Conservation (phyloP, 2,888 invertebrate species). For the Plebejus melissa region DNA sequence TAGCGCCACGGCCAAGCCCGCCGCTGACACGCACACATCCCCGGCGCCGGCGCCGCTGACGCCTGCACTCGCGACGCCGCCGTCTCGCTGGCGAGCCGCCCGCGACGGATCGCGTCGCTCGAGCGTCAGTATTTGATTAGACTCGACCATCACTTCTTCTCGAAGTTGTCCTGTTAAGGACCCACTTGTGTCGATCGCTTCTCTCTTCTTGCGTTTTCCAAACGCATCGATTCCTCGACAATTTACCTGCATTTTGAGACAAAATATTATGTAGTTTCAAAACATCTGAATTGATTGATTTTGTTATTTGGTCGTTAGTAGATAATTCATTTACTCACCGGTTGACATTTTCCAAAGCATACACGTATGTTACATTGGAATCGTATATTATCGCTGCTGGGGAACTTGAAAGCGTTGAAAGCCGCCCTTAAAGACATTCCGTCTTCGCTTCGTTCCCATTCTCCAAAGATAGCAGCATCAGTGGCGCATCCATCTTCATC, state of each 20-base stretch:
- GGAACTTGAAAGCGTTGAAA: slow-evolving; percentile 97
- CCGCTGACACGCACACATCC: slow-evolving; percentile 96
- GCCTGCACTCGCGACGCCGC: slow-evolving; percentile 83
- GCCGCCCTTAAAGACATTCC: slow-evolving; percentile 91
- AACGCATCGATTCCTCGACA: slow-evolving; percentile 95
- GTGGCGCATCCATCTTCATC: slow-evolving; percentile 97
- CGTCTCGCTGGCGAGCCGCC: slow-evolving; percentile 87
- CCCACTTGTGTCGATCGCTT: slow-evolving; percentile 70
- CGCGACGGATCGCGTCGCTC: slow-evolving; percentile 90
- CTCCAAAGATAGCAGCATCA: slow-evolving; percentile 94
- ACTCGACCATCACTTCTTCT: slow-evolving; percentile 95
- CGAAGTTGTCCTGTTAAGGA: slow-evolving; percentile 89
- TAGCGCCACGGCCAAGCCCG: slow-evolving; percentile 94
- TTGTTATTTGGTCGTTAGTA: neutral
- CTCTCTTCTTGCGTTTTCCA: slow-evolving; percentile 87
- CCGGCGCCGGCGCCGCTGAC: slow-evolving; percentile 81
- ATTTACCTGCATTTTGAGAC: slow-evolving; percentile 81
- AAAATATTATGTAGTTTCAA: slow-evolving; percentile 28
- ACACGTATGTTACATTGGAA: slow-evolving; percentile 98
- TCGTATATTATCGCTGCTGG: slow-evolving; percentile 94
- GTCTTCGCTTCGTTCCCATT: slow-evolving; percentile 94
- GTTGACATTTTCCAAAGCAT: slow-evolving; percentile 96
- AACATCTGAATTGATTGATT: neutral
- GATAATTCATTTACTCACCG: slow-evolving; percentile 77
- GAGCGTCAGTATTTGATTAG: slow-evolving; percentile 93